Evolutionary conservation across 2,113 vertebrate species (phyloP).

Genomic region (Vimba vimba): DNA sequence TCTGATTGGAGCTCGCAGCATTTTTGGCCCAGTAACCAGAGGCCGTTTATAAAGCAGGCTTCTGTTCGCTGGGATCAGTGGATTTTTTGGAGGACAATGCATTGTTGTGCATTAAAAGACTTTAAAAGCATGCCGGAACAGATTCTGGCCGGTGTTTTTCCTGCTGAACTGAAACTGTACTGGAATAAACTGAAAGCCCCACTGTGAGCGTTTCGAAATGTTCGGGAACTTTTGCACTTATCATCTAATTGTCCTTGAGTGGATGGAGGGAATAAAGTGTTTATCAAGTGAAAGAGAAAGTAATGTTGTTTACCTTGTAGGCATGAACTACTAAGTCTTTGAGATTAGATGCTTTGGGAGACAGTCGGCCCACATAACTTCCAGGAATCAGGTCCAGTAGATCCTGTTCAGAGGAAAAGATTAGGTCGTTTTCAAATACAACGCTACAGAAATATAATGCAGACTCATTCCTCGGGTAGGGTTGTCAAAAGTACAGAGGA

Average conservation of each 20-base stretch:
- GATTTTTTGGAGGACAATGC: slow-evolving; percentile 73
- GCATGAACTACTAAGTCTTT: slow-evolving; percentile 91
- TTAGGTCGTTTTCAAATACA: background rate
- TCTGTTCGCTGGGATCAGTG: slow-evolving; percentile 70
- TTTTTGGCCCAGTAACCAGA: slow-evolving; percentile 60
- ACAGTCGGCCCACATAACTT: slow-evolving; percentile 87
- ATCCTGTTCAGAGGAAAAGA: slow-evolving; percentile 73
- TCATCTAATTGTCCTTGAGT: background rate
- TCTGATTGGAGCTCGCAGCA: slow-evolving; percentile 63
- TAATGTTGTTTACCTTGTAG: slow-evolving; percentile 85
- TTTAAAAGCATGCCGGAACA: slow-evolving; percentile 38
- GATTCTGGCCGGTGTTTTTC: slow-evolving; percentile 18
- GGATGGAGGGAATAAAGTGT: background rate
- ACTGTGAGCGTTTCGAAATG: background rate
- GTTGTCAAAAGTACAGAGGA: background rate
- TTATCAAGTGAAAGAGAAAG: slow-evolving; percentile 1
- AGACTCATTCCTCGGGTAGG: background rate
- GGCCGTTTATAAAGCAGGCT: slow-evolving; percentile 69
- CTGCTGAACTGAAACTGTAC: slow-evolving; percentile 16
- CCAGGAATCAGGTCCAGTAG: slow-evolving; percentile 89
- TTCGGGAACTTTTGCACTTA: background rate
- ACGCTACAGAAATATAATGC: background rate
- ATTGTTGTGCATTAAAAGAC: slow-evolving; percentile 64
- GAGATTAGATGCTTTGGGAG: slow-evolving; percentile 91
- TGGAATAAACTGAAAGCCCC: too few relatives aligned